phyloP scores from a whole-genome alignment of 2,888 invertebrate genomes.

The Xanthia togata region DNA sequence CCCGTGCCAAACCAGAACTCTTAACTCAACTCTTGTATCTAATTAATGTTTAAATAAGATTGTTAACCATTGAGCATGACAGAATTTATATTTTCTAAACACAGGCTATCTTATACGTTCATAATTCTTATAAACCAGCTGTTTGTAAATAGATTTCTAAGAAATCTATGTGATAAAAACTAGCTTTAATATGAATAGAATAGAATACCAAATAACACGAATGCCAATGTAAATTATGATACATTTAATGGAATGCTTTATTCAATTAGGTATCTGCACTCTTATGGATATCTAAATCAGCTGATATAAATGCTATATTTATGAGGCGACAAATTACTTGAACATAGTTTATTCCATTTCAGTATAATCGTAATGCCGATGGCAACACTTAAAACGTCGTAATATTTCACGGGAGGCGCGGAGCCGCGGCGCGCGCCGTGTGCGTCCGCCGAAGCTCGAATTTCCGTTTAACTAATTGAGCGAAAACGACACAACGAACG shows the following conservation, averaged over 20 bases:
- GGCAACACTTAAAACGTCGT: constrained; percentile 66
- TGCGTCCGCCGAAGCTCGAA: constrained; percentile 78
- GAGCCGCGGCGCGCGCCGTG: constrained; percentile 70
- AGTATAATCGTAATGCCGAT: constrained; percentile 65
- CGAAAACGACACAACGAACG: constrained; percentile 88
- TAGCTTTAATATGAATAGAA: constrained; percentile 5
- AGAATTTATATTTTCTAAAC: constrained; percentile 18
- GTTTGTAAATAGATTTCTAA: constrained; percentile 11
- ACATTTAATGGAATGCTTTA: constrained; percentile 34
- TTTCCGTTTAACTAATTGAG: constrained; percentile 90
- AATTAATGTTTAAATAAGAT: constrained; percentile 37
- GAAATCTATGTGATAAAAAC: constrained; percentile 20
- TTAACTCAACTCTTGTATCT: constrained; percentile 20
- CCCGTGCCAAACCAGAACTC: constrained; percentile 36
- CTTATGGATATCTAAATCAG: constrained; percentile 46
- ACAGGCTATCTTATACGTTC: background rate
- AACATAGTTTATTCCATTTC: constrained; percentile 59
- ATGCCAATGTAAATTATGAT: constrained; percentile 35
- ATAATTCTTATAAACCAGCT: background rate
- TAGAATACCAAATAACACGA: constrained; percentile 16
- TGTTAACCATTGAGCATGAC: constrained; percentile 15
- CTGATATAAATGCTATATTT: constrained; percentile 62
- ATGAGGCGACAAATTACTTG: constrained; percentile 58
- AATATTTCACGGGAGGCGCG: constrained; percentile 62
- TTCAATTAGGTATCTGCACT: constrained; percentile 48